Evolutionary conservation across 2,888 invertebrate genomes (phyloP), one percentile per base, ranked within the genome.

Genomic region (Sericinus montela): DNA sequence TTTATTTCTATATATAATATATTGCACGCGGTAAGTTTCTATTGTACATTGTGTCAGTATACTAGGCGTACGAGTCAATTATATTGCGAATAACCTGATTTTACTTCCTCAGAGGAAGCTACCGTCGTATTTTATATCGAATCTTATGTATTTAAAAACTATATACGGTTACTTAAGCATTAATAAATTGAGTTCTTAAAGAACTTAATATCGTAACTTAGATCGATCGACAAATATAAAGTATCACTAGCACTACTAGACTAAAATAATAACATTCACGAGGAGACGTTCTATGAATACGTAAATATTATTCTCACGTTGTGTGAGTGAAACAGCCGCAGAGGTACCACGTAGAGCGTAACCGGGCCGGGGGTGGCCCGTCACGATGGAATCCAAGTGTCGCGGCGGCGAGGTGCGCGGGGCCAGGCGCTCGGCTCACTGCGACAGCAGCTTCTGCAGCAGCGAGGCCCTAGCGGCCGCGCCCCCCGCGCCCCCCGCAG

Each of bases 361-460:
- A 73, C 70, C 60, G 63, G 66, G 70, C 65, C 66, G 72, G 67
- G 64, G 63, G 68, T 66, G 63, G 66, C 65, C 57, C 67, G 70
- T 67, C 66, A 68, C 74, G 72, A 57, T 66, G 70, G 73, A 41
- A 32, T 36, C 47, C 25, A 40, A 47, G 11, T 43, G 28, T 23
- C 35, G 43, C 38, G 34, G 39, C 43, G 38, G 52, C 50, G 25
- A 51, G 50, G 50, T 37, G 52, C 50, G 23, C 52, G 51, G 51
- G 39, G 57, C 41, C 45, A 49, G 29, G 53, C 51, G 53, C 42
- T 57, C 57, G 60, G 3, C 19, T 93, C 92, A 93, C 91, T 96
- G 95, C 66, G 95, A 95, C 75, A 96, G 90, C 76, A 96, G 91
- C 87, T 96, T 95, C 90, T 95, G 95, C 70, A 96, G 91, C 79